Percentiles rank a stretch among this genome's conserved stretches.
These are phyloP conservation scores for Sweltsa coloradensis DNA, from an alignment of 1,140 invertebrate genomes.

Conservation along the genomic window DNA sequence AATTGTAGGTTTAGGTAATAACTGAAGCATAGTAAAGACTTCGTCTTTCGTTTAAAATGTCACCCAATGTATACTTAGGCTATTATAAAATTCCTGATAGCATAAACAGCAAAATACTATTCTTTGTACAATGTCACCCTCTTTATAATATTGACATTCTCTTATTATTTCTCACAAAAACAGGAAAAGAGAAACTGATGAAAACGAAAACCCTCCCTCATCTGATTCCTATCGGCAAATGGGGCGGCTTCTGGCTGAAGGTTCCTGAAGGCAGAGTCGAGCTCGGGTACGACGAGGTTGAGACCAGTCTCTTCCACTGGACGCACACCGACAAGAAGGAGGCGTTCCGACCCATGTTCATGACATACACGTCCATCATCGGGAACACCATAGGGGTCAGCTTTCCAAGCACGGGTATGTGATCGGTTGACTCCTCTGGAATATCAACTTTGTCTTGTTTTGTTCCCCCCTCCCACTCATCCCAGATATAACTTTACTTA, in stretches of 20 bases:
- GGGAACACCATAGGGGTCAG: conserved; percentile 32
- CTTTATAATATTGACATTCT: not conserved
- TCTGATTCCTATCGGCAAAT: conserved; percentile 38
- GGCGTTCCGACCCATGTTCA: conserved; percentile 34
- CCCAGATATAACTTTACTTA: no score
- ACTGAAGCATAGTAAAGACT: no score
- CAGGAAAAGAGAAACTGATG: conserved; percentile 21
- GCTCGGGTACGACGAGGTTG: conserved; percentile 34
- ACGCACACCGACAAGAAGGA: conserved; percentile 23
- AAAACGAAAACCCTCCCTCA: conserved; percentile 36
- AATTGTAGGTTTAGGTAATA: no score
- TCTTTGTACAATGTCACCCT: no score
- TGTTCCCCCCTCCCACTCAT: no score
- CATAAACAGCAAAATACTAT: no score
- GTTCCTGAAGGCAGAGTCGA: conserved; percentile 32
- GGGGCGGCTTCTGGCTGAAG: conserved; percentile 39
- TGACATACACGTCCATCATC: conserved; percentile 31
- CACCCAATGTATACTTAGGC: no score
- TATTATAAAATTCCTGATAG: no score
- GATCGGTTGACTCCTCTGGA: no score
- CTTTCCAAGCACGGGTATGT: conserved; percentile 32
- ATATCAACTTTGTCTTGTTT: no score
- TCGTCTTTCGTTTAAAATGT: no score
- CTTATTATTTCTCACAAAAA: not conserved
- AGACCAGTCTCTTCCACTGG: conserved; percentile 37